Conservation (phyloP, 2,888 invertebrate genomes). For the Scaptomyza tumidula region DNA sequence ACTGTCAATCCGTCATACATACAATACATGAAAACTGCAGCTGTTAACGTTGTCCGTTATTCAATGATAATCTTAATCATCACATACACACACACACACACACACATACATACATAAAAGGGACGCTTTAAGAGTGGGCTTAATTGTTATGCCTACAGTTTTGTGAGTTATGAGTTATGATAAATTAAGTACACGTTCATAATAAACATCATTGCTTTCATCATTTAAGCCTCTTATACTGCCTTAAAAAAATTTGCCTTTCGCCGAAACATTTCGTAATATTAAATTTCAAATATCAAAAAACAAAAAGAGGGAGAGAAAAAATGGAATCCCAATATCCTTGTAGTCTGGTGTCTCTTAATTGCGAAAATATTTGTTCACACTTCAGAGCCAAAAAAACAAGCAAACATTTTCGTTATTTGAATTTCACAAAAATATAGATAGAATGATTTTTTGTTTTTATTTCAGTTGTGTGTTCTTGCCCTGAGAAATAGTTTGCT, state of each 20-base stretch:
- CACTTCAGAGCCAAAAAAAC: constrained; percentile 3
- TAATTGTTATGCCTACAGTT: constrained; percentile 28
- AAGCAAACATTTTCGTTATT: too few relatives aligned
- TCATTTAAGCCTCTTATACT: constrained; percentile 10
- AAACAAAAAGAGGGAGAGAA: not conserved
- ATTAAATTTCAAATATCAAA: constrained; percentile 31
- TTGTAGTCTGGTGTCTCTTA: not conserved
- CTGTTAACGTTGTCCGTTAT: constrained; percentile 29
- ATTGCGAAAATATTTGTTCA: not conserved
- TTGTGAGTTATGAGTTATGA: constrained; percentile 1
- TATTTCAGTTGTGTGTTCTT: too few relatives aligned
- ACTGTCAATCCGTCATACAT: constrained; percentile 25
- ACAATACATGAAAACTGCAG: constrained; percentile 36
- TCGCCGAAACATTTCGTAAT: not conserved
- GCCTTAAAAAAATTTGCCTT: not conserved
- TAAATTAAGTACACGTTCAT: constrained; percentile 9
- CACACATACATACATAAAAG: too few relatives aligned
- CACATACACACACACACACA: not conserved
- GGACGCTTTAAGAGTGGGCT: too few relatives aligned
- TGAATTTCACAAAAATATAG: not conserved
- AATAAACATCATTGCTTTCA: constrained; percentile 7
- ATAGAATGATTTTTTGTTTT: not conserved
- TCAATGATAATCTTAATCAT: constrained; percentile 7
- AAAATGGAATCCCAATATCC: not conserved
- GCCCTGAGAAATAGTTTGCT: too few relatives aligned